These are phyloP conservation scores for Cosmia trapezina DNA, from an alignment of 2,888 invertebrate genomes.

Conservation along the genomic window DNA sequence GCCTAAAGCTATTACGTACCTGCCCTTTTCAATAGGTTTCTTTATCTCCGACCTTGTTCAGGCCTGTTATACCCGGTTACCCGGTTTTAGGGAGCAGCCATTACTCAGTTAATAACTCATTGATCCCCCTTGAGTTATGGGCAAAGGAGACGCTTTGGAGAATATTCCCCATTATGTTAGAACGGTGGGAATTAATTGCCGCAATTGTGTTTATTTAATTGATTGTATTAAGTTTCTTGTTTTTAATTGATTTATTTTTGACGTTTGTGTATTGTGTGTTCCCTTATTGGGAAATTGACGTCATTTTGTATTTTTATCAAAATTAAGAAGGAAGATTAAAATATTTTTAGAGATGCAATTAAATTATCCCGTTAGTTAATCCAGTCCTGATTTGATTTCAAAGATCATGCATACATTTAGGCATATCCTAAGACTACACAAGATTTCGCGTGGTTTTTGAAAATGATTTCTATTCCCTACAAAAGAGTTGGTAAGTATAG, in stretches of 20 bases:
- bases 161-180: slow-evolving; percentile 65
- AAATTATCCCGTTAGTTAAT: background rate
- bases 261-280: slow-evolving; percentile 11
- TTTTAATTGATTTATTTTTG: slow-evolving; percentile 52
- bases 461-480: background rate
- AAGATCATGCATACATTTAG: background rate
- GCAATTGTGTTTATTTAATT: slow-evolving; percentile 62
- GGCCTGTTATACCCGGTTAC: slow-evolving; percentile 67
- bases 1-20: slow-evolving; percentile 62
- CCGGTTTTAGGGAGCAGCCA: slow-evolving; percentile 64
- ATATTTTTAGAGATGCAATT: too few species aligned
- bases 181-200: slow-evolving; percentile 59
- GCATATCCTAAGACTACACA: background rate
- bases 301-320: background rate
- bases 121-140: slow-evolving; percentile 72
- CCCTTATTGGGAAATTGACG: background rate
- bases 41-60: slow-evolving; percentile 64
- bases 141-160: slow-evolving; percentile 63
- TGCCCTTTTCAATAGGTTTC: slow-evolving; percentile 69
- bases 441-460: background rate
- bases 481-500: background rate
- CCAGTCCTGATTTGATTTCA: background rate
- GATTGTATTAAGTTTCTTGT: slow-evolving; percentile 55
- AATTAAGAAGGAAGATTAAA: too few species aligned
- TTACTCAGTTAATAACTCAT: slow-evolving; percentile 74